Percentiles rank a stretch among this genome's conserved stretches.
These are phyloP conservation scores for Drosophila eohydei DNA, from an alignment of 2,888 invertebrate genomes.

Conservation along the genomic window DNA sequence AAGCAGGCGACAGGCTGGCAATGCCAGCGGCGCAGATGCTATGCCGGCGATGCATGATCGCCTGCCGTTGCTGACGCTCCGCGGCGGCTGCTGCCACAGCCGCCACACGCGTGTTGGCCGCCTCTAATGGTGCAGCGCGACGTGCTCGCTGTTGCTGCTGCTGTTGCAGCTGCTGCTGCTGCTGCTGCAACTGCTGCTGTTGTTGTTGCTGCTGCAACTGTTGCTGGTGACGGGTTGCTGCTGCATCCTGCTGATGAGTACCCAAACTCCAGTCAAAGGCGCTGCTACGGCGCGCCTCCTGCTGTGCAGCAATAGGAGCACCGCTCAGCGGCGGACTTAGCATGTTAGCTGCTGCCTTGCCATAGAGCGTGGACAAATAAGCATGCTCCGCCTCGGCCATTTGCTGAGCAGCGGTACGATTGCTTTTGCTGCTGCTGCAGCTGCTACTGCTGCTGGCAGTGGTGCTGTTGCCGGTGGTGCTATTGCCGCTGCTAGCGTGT, in stretches of 20 bases:
- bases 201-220: conserved; percentile 1
- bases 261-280: conserved; percentile 28
- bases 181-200: not conserved
- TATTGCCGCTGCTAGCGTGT: conserved; percentile 30
- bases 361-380: conserved; percentile 78
- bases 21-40: conserved; percentile 62
- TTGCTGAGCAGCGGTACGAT: conserved; percentile 71
- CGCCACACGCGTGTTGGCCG: conserved; percentile 30
- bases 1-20: conserved; percentile 62
- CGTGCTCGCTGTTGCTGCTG: not conserved
- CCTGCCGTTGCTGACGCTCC: conserved; percentile 41
- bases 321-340: conserved; percentile 82
- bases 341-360: conserved; percentile 83
- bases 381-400: conserved; percentile 82
- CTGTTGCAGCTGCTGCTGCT: not conserved
- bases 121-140: not conserved
- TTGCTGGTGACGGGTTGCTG: not conserved
- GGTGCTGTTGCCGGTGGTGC: conserved; percentile 13
- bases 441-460: conserved; percentile 31
- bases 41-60: conserved; percentile 60
- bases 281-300: conserved; percentile 41
- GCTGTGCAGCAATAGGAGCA: conserved; percentile 23
- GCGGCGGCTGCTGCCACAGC: conserved; percentile 43
- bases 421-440: conserved; percentile 25
- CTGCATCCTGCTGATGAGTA: conserved; percentile 3